Evolutionary conservation across 1,140 invertebrate species (phyloP).

Genomic region (Bombus consobrinus): DNA sequence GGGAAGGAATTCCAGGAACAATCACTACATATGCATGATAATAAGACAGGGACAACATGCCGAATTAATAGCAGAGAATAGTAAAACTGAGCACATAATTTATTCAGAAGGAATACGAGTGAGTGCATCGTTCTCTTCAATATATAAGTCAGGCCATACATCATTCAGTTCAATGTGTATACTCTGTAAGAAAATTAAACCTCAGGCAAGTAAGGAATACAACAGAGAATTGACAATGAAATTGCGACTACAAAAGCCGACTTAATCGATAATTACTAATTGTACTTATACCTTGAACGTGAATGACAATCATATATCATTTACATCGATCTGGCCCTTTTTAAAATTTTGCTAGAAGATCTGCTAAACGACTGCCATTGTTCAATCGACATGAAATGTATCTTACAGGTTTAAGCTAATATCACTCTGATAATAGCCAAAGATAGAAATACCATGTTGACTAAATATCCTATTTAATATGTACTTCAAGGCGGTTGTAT

Average conservation of each 20-base stretch:
- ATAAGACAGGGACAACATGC: conserved; percentile 29
- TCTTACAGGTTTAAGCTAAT: background rate
- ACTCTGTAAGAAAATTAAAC: conserved; percentile 21
- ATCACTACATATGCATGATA: conserved; percentile 1
- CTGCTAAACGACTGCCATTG: conserved; percentile 10
- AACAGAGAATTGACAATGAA: conserved; percentile 28
- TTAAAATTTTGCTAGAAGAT: conserved; percentile 16
- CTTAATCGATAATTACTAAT: conserved; percentile 17
- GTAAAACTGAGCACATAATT: background rate
- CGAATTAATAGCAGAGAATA: conserved; percentile 16
- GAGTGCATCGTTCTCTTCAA: conserved; percentile 29
- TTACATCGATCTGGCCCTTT: conserved; percentile 20
- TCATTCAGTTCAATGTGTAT: conserved; percentile 20
- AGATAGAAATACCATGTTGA: background rate
- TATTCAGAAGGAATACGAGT: conserved; percentile 8
- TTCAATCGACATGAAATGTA: conserved; percentile 2
- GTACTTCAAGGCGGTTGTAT: conserved; percentile 31
- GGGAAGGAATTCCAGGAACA: background rate
- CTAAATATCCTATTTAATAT: conserved; percentile 1
- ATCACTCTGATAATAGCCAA: conserved; percentile 15
- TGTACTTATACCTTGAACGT: conserved; percentile 20
- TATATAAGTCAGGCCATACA: conserved; percentile 35
- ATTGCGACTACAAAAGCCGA: conserved; percentile 23
- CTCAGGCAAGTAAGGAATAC: conserved; percentile 21
- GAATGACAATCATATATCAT: conserved; percentile 3